Percentiles rank a stretch among this genome's conserved stretches.
Conservation (phyloP, 1,140 invertebrate genomes). For the Drosophila melanica region DNA sequence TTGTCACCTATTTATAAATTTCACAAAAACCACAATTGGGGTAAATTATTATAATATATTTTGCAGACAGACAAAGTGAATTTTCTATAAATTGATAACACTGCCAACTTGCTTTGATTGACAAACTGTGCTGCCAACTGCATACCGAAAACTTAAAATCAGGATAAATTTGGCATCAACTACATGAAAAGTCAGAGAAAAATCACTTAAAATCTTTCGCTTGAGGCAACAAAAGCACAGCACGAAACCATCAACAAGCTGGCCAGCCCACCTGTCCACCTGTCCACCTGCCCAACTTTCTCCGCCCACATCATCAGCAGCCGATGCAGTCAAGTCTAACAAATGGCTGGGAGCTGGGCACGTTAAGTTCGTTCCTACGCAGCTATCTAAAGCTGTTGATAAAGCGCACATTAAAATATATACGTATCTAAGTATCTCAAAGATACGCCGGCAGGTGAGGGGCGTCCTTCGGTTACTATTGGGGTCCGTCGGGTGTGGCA, state of each 20-base stretch:
- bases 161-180: constrained; percentile 59
- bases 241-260: constrained; percentile 40
- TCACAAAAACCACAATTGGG: too few species aligned
- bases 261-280: constrained; percentile 8
- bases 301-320: constrained; percentile 20
- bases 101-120: constrained; percentile 4
- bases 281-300: constrained; percentile 7
- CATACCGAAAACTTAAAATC: constrained; percentile 36
- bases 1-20: too few species aligned
- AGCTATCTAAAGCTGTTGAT: constrained; percentile 77
- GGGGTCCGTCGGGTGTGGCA: not conserved
- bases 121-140: constrained; percentile 49
- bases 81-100: constrained; percentile 1
- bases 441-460: constrained; percentile 58
- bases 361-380: constrained; percentile 8
- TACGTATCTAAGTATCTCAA: constrained; percentile 76
- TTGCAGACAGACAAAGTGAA: too few species aligned
- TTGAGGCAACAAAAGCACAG: constrained; percentile 63
- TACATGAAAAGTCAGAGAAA: constrained; percentile 47
- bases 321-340: constrained; percentile 56
- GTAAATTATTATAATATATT: too few species aligned
- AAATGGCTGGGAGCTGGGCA: constrained; percentile 38
- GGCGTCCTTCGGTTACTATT: constrained; percentile 37
- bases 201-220: constrained; percentile 54
- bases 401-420: constrained; percentile 81